phyloP scores from a whole-genome alignment of 1,140 invertebrate genomes.

The Mamestra configurata region DNA sequence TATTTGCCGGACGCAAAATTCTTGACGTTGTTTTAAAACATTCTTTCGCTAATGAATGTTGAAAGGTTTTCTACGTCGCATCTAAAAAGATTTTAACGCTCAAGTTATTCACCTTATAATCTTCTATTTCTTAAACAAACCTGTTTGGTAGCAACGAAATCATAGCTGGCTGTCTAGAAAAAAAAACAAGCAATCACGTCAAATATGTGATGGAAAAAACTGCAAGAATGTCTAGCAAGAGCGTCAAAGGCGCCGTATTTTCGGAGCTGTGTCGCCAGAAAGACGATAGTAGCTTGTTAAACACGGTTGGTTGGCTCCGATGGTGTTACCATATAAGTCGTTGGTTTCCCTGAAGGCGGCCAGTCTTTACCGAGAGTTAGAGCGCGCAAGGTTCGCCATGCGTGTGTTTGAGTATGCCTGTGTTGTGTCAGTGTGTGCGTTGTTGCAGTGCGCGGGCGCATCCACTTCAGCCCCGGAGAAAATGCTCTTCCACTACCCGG shows the following conservation, averaged over 20 bases:
- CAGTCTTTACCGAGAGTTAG: constrained; percentile 64
- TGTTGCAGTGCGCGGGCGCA: constrained; percentile 79
- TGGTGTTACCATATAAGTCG: constrained; percentile 70
- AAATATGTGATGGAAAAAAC: constrained; percentile 28
- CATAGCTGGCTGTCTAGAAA: constrained; percentile 5
- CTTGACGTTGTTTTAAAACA: no score
- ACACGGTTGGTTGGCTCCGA: constrained; percentile 55
- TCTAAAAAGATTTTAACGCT: not conserved
- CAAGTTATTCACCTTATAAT: not conserved
- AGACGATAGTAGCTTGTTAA: constrained; percentile 37
- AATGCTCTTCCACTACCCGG: constrained; percentile 91
- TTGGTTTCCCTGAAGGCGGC: constrained; percentile 54
- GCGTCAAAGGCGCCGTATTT: not conserved
- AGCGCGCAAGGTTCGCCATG: constrained; percentile 62
- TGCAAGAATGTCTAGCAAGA: constrained; percentile 16
- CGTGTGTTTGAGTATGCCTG: constrained; percentile 56
- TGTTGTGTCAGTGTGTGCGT: constrained; percentile 69
- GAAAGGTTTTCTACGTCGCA: no score
- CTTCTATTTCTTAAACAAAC: constrained; percentile 16
- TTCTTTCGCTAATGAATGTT: no score
- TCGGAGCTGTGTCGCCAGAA: constrained; percentile 25
- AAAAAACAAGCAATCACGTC: constrained; percentile 25
- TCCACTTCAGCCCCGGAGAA: constrained; percentile 66
- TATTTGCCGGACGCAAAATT: no score
- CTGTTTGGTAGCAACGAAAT: constrained; percentile 19